These are phyloP conservation scores for Platynereis dumerilii DNA, from an alignment of 2,888 invertebrate genomes.

Conservation along the genomic window DNA sequence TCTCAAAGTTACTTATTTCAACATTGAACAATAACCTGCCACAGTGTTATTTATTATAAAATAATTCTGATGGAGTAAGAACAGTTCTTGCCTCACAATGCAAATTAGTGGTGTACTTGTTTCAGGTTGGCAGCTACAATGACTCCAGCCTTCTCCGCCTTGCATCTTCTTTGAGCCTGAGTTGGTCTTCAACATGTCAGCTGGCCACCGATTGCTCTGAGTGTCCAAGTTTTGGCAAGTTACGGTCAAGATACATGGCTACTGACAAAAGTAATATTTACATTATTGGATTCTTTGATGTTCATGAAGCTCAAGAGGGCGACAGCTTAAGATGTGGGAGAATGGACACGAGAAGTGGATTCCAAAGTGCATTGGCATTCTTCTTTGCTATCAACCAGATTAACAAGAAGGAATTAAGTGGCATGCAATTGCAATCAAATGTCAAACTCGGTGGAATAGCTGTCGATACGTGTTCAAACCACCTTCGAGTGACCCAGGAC, in stretches of 20 bases:
- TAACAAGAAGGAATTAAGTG: constrained; percentile 43
- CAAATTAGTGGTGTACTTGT: too few relatives aligned
- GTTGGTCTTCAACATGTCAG: constrained; percentile 44
- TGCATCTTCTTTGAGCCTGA: constrained; percentile 43
- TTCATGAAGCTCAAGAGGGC: constrained; percentile 56
- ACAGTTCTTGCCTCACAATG: too few relatives aligned
- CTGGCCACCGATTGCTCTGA: constrained; percentile 45
- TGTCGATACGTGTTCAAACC: constrained; percentile 60
- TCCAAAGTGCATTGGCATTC: constrained; percentile 60
- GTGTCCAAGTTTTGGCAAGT: constrained; percentile 45
- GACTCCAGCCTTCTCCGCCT: constrained; percentile 55
- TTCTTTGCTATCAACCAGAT: constrained; percentile 62
- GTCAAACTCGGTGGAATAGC: constrained; percentile 58
- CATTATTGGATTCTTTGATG: constrained; percentile 61
- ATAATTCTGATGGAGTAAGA: too few relatives aligned
- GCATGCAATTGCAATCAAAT: constrained; percentile 37
- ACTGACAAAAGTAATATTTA: constrained; percentile 51
- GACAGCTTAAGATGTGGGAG: constrained; percentile 59
- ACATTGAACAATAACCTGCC: too few relatives aligned
- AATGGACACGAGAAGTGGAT: constrained; percentile 50
- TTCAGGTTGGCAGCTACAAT: constrained; percentile 58
- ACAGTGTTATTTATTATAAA: too few relatives aligned
- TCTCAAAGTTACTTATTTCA: too few relatives aligned
- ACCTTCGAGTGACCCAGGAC: constrained; percentile 57
- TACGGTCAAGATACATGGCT: constrained; percentile 46